Evolutionary conservation across 2,113 vertebrate genomes (phyloP).

Genomic region (Eurypyga helias): DNA sequence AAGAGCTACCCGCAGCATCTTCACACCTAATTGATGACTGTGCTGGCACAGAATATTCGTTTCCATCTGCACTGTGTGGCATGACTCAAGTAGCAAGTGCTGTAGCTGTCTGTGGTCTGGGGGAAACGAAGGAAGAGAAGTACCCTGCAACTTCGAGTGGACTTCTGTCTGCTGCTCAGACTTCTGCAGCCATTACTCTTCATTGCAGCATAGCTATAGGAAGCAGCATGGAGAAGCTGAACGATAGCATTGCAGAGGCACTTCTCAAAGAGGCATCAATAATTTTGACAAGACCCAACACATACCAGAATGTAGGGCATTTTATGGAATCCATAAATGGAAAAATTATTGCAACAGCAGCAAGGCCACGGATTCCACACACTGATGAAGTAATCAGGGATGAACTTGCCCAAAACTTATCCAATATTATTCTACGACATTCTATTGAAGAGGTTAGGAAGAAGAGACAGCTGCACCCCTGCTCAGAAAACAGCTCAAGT

Average conservation of each 20-base stretch:
- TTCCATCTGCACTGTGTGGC: slow-evolving; percentile 89
- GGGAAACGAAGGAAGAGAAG: slow-evolving; percentile 65
- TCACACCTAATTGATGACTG: slow-evolving; percentile 2
- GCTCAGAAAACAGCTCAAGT: slow-evolving; percentile 51
- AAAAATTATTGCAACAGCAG: slow-evolving; percentile 84
- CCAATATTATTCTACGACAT: slow-evolving; percentile 87
- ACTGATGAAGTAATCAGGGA: slow-evolving; percentile 78
- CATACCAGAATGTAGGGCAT: slow-evolving; percentile 82
- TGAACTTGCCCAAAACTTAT: slow-evolving; percentile 87
- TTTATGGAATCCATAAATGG: slow-evolving; percentile 85
- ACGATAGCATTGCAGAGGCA: slow-evolving; percentile 84
- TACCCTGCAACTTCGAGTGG: slow-evolving; percentile 75
- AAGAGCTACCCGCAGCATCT: slow-evolving; percentile 30
- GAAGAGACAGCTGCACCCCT: slow-evolving; percentile 67
- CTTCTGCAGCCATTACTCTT: slow-evolving; percentile 79
- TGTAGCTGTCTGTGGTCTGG: slow-evolving; percentile 86
- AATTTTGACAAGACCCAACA: slow-evolving; percentile 82
- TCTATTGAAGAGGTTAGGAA: slow-evolving; percentile 86
- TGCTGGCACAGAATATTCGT: slow-evolving; percentile 77
- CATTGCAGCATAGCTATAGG: slow-evolving; percentile 79
- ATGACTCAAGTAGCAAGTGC: slow-evolving; percentile 92
- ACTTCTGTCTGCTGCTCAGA: slow-evolving; percentile 81
- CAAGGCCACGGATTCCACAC: slow-evolving; percentile 74
- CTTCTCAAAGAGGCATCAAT: slow-evolving; percentile 85
- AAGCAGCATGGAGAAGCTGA: slow-evolving; percentile 81